Conservation (phyloP, 2,888 invertebrate genomes). For the Tinea trinotella region DNA sequence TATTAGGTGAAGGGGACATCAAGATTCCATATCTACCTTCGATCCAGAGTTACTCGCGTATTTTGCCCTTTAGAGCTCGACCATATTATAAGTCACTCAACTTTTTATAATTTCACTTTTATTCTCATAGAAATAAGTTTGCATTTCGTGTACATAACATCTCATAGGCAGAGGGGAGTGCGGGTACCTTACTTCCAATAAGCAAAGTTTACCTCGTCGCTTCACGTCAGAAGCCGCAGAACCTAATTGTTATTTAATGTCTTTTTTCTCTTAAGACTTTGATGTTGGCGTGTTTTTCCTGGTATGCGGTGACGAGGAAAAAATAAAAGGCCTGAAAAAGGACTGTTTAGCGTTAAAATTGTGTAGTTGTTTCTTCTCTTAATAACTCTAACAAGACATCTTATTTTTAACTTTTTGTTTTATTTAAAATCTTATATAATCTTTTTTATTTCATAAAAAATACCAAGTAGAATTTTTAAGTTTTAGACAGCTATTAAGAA, state of each 20-base stretch:
- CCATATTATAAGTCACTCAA: neutral
- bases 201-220: slow-evolving; percentile 16
- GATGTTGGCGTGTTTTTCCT: slow-evolving; percentile 7
- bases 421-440: neutral
- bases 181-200: slow-evolving; percentile 11
- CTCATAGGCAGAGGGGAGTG: neutral
- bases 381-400: neutral
- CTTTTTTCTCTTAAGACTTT: slow-evolving; percentile 15
- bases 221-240: slow-evolving; percentile 10
- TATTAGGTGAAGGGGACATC: slow-evolving; percentile 30
- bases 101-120: neutral
- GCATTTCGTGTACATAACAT: neutral
- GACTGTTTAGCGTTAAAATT: neutral
- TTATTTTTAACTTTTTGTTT: neutral
- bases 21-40: slow-evolving; percentile 24
- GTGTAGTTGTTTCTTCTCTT: neutral
- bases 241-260: slow-evolving; percentile 19
- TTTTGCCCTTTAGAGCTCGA: slow-evolving; percentile 24
- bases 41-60: slow-evolving; percentile 31
- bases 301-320: neutral
- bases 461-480: no score
- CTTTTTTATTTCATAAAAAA: no score
- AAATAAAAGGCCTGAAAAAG: no score
- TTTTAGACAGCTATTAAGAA: no score
- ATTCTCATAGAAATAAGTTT: neutral